Conservation (phyloP, 2,797 vertebrate genomes). For the Sebastes vulpes region DNA sequence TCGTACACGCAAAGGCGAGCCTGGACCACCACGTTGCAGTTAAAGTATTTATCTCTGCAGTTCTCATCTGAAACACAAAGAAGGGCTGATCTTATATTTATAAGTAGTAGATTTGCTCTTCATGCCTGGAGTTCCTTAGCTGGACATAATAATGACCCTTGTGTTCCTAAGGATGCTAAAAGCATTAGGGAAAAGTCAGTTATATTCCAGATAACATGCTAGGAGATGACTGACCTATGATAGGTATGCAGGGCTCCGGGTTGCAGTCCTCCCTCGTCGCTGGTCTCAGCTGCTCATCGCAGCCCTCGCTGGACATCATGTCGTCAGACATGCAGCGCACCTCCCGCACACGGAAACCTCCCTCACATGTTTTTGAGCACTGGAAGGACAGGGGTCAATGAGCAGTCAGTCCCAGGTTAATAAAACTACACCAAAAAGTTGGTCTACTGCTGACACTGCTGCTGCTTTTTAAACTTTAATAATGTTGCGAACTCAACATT, state of each 20-base stretch:
- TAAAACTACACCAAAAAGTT: background rate
- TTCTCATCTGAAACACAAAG: conserved; percentile 89
- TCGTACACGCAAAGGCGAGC: conserved; percentile 96
- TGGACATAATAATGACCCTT: background rate
- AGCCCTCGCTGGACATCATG: conserved; percentile 87
- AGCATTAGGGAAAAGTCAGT: background rate
- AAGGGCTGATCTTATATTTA: background rate
- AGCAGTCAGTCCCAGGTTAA: background rate
- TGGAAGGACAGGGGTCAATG: conserved; percentile 58
- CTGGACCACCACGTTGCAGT: conserved; percentile 98
- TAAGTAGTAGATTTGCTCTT: background rate
- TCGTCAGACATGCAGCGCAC: conserved; percentile 93
- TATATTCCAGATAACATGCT: background rate
- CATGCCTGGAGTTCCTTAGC: background rate
- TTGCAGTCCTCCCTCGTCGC: conserved; percentile 89
- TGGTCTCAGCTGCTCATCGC: conserved; percentile 88
- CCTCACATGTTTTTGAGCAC: conserved; percentile 96
- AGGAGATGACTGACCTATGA: conserved; percentile 86
- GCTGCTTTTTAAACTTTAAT: background rate
- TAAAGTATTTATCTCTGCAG: conserved; percentile 95
- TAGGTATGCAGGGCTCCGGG: conserved; percentile 90
- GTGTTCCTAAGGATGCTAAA: background rate
- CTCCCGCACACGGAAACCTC: conserved; percentile 93
- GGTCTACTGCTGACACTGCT: background rate
- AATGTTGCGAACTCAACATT: background rate